Evolutionary conservation across 2,888 invertebrate species (phyloP), one percentile per base, ranked within the genome.

Genomic region (Yponomeuta malinellus): DNA sequence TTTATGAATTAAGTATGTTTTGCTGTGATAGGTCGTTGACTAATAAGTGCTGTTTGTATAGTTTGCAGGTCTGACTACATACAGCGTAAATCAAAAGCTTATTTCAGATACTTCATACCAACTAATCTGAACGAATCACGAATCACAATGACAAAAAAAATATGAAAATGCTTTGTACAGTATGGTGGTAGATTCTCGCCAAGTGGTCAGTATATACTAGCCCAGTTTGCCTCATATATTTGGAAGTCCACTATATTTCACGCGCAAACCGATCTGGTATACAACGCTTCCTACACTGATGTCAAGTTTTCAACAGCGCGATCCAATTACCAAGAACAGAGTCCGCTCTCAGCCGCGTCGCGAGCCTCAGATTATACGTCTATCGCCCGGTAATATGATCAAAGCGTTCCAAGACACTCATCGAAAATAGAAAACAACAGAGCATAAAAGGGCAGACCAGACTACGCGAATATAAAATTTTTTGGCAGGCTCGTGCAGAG

Each of bases 301-400:
- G 15, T 59, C 52, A 59, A 59, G 15, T 15, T 59, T 15, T 59
- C 52, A 59, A 59, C 52, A 15, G 52, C 52, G 33, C 63, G 70
- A 37, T 71, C 79, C 77, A 81, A 78, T 81, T 79, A 79, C 77
- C 76, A 76, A 78, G 74, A 23, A 10, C 15, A 37, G 43, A 63
- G 76, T 59, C 74, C 77, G 78, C 78, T 79, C 78, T 75, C 74
- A 80, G 82, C 78, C 52, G 81, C 84, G 78, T 73, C 75, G 81
- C 75, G 81, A 82, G 75, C 79, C 78, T 78, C 78, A 70, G 70
- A 72, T 72, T 72, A 72, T 68, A 68, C 78, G 76, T 78, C 78
- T 79, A 78, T 78, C 75, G 80, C 79, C 76, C 81, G 79, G 70
- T 79, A 82, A 82, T 78, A 75, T 78, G 86, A 86, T 86, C 85